Base-by-base conservation (phyloP, 2,888 invertebrate genomes). In the Nemoura dubitans region DNA sequence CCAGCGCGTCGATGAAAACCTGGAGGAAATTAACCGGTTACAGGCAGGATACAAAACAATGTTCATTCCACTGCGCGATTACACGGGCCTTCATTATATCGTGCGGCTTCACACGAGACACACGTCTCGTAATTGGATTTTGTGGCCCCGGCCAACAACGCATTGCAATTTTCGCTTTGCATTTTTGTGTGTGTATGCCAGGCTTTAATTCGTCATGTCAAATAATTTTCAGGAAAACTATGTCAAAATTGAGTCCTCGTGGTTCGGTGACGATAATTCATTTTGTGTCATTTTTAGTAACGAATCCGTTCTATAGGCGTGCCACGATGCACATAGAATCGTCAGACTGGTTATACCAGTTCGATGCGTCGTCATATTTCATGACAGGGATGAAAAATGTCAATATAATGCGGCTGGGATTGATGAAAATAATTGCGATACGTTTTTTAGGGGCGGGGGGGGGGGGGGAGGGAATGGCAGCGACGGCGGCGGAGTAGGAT, bases 341-440 rank as follows among this genome's bases (percentile, higher is more conserved):
- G 36, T 3, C 36, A 36, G 36, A 36, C 5, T 36, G 36, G 36
- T 36, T 59, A 7, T 59, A 59, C 3, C 59, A 59, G 14, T n/a
- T n/a, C 59, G 59, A 21, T 59, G 59, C 14, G 6, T 59, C 59
- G 59, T 59, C 59, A 59, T 59, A 59, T 59, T 59, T 59, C 21
- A 59, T 59, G 59, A 59, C 59, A 59, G 59, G 59, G 59, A 59
- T 21, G 59, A 59, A 59, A 59, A 59, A 59, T 59, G 59, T 59
- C 59, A 59, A 59, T 59, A 59, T 59, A 59, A 59, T 59, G 59
- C 59, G 59, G n/a, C 59, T 7, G 14, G 59, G 59, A 59, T 59
- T 59, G 59, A 59, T 59, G 59, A 59, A 59, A 59, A 59, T 59
- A 59, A 59, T 59, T 59, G 59, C 59, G 59, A 59, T 59, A 59